Percentiles rank a stretch among this genome's conserved stretches.
Conservation (phyloP, 2,797 vertebrate species). For the Oceanodroma leucorhoa region DNA sequence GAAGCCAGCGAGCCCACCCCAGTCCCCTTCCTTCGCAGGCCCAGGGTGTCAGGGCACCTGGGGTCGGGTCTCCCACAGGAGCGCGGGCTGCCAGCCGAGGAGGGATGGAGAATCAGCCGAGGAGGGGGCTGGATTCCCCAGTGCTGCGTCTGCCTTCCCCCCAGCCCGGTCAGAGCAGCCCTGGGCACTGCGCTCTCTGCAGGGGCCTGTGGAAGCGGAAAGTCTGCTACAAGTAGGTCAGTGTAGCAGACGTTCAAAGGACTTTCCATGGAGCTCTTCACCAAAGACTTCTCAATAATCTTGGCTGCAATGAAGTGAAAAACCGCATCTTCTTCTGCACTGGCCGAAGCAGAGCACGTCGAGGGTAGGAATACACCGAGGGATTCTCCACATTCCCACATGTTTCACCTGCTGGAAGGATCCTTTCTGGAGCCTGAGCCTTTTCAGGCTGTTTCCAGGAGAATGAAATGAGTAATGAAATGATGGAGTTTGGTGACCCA, state of each 20-base stretch:
- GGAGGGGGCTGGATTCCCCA: background rate
- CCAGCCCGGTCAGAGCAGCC: background rate
- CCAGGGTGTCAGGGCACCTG: background rate
- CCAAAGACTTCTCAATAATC: fast-evolving
- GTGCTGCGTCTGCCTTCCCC: background rate
- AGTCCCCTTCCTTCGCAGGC: background rate
- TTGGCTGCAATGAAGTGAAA: background rate
- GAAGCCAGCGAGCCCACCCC: background rate
- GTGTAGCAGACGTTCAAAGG: fast-evolving
- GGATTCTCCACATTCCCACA: background rate
- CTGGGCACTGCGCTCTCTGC: background rate
- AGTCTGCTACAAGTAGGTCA: too few relatives aligned
- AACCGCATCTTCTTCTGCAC: background rate
- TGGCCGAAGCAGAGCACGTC: background rate
- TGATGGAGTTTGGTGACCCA: background rate
- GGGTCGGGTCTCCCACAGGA: background rate
- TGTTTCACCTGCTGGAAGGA: background rate
- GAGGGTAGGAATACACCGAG: fast-evolving
- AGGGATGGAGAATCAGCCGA: background rate
- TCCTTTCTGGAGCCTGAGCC: background rate
- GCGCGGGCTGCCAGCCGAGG: background rate
- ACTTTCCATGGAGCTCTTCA: background rate
- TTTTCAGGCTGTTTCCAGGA: background rate
- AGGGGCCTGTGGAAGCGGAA: background rate
- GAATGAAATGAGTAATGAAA: background rate